Conservation (phyloP, 2,113 vertebrate genomes). For the Sorex araneus region DNA sequence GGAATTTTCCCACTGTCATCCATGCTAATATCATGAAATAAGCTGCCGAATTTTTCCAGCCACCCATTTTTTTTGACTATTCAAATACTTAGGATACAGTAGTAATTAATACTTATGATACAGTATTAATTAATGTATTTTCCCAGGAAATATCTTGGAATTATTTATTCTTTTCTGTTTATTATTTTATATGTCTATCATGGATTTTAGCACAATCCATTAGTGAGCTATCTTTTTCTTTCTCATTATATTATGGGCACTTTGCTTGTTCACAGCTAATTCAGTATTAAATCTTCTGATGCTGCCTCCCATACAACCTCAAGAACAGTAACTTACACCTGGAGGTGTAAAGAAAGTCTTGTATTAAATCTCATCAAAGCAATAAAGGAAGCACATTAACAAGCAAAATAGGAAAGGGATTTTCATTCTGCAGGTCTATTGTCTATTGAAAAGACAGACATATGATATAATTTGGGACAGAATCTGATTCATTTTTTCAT, state of each 20-base stretch:
- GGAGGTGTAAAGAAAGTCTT: not conserved
- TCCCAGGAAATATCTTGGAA: not conserved
- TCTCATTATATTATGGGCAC: not conserved
- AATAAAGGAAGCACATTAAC: not conserved
- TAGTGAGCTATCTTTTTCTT: not conserved
- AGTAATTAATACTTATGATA: constrained; percentile 29
- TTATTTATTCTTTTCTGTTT: constrained; percentile 4
- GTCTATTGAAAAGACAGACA: not conserved
- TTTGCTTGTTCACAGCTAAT: constrained; percentile 1
- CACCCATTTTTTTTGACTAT: not conserved
- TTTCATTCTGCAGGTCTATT: not conserved
- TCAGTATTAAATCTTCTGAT: not conserved
- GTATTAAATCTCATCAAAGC: constrained; percentile 22
- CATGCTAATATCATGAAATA: not conserved
- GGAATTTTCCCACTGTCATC: not conserved
- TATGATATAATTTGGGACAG: not conserved
- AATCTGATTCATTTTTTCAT: not conserved
- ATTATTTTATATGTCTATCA: constrained; percentile 21
- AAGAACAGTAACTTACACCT: not conserved
- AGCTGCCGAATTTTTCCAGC: not conserved
- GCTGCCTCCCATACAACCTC: not conserved
- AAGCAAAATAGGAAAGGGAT: constrained; percentile 1
- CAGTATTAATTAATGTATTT: not conserved
- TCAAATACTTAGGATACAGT: not conserved
- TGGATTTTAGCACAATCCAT: not conserved